A percentile compares a stretch with the other conserved stretches of the same genome.
These are phyloP conservation scores for Spondyliosoma cantharus DNA, from an alignment of 2,797 vertebrate species.

Conservation along the genomic window DNA sequence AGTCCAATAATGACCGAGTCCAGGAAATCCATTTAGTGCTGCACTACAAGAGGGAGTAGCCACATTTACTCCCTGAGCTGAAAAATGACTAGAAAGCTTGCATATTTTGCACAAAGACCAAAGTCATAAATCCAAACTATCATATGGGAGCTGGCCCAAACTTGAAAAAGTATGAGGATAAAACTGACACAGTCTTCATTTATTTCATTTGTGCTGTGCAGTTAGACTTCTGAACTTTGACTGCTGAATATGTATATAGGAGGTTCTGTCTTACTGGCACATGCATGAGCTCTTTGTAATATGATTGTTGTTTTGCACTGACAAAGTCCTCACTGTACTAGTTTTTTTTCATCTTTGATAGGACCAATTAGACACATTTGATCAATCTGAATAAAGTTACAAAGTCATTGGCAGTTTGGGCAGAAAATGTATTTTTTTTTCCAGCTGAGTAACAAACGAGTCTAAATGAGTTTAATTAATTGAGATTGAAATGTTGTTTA, in stretches of 20 bases:
- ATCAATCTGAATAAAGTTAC: background rate
- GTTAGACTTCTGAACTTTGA: background rate
- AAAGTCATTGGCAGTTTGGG: background rate
- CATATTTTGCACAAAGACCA: constrained; percentile 55
- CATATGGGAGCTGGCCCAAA: constrained; percentile 29
- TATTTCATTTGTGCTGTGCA: background rate
- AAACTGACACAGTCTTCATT: constrained; percentile 16
- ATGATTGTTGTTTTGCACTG: background rate
- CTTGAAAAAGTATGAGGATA: background rate
- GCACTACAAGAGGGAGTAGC: constrained; percentile 38
- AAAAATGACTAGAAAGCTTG: constrained; percentile 54
- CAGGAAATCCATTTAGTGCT: constrained; percentile 68
- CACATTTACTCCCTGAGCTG: constrained; percentile 45
- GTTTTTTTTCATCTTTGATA: too few species aligned
- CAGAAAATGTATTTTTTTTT: background rate
- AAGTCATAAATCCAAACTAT: constrained; percentile 45
- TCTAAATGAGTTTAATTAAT: constrained; percentile 23
- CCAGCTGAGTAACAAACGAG: background rate
- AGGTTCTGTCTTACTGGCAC: background rate
- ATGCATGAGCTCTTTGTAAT: background rate
- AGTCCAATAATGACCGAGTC: constrained; percentile 65
- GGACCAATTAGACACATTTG: background rate
- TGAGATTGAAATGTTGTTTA: constrained; percentile 25
- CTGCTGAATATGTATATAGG: background rate
- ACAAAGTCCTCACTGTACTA: too few species aligned